These are phyloP conservation scores for Budorcas taxicolor DNA, from an alignment of 2,113 vertebrate species.

Conservation along the genomic window DNA sequence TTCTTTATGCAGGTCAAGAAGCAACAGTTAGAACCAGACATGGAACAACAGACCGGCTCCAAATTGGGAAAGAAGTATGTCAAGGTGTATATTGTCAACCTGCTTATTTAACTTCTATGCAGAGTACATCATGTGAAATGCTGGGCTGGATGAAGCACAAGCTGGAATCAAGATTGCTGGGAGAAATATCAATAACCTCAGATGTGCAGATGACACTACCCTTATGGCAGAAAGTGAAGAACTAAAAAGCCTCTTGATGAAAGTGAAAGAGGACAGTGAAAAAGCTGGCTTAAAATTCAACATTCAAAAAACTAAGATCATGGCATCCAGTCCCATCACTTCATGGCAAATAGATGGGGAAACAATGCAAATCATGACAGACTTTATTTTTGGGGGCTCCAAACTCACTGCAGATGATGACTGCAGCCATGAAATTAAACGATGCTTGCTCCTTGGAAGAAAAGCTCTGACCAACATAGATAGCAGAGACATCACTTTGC, in stretches of 20 bases:
- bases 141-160: neutral
- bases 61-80: neutral
- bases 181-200: neutral
- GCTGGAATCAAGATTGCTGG: neutral
- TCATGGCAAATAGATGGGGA: neutral
- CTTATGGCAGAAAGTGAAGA: neutral
- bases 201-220: neutral
- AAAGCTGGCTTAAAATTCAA: neutral
- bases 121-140: neutral
- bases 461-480: neutral
- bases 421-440: neutral
- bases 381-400: fast-evolving
- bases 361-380: neutral
- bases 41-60: neutral
- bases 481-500: neutral
- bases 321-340: neutral
- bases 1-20: neutral
- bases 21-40: neutral
- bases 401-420: neutral
- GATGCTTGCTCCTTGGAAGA: neutral
- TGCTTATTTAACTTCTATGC: neutral
- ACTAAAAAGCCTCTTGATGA: neutral
- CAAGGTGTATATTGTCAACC: neutral
- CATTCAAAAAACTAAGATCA: neutral
- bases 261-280: neutral